phyloP scores from a whole-genome alignment of 2,797 vertebrate genomes.

The Pipistrellus pipistrellus region DNA sequence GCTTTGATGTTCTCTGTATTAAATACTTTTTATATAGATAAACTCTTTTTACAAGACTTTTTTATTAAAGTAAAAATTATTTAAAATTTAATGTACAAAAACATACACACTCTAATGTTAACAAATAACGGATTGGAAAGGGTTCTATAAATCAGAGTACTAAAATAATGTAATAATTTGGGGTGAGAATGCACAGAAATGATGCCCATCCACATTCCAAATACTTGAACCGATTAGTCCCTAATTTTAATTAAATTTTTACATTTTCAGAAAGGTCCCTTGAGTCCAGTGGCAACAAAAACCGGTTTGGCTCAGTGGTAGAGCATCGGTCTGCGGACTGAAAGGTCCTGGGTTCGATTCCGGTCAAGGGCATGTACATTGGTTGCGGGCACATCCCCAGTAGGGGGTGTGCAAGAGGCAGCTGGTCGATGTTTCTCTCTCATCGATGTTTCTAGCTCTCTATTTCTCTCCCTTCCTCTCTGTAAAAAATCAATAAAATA shows the following conservation, averaged over 20 bases:
- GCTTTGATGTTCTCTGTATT: slow-evolving; percentile 67
- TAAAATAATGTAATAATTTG: background rate
- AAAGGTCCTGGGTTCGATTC: too few relatives aligned
- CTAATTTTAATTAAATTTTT: background rate
- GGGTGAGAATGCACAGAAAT: background rate
- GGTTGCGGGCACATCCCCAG: too few relatives aligned
- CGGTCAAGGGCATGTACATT: too few relatives aligned
- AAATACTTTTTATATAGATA: slow-evolving; percentile 71
- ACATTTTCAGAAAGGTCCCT: background rate
- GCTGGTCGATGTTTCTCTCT: too few relatives aligned
- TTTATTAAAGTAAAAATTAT: slow-evolving; percentile 18
- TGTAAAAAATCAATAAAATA: too few relatives aligned
- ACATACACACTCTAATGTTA: background rate
- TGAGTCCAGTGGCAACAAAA: background rate
- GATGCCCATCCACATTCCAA: background rate
- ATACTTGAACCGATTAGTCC: background rate
- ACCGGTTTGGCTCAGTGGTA: too few relatives aligned
- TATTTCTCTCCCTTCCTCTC: too few relatives aligned
- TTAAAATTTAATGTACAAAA: background rate
- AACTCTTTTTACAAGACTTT: slow-evolving; percentile 49
- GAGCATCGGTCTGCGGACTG: too few relatives aligned
- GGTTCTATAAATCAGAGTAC: background rate
- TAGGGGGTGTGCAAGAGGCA: too few relatives aligned
- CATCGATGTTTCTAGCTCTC: too few relatives aligned
- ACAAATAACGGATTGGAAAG: background rate